Base-by-base conservation (phyloP, 2,113 vertebrate genomes). In the Antigone vipio region DNA sequence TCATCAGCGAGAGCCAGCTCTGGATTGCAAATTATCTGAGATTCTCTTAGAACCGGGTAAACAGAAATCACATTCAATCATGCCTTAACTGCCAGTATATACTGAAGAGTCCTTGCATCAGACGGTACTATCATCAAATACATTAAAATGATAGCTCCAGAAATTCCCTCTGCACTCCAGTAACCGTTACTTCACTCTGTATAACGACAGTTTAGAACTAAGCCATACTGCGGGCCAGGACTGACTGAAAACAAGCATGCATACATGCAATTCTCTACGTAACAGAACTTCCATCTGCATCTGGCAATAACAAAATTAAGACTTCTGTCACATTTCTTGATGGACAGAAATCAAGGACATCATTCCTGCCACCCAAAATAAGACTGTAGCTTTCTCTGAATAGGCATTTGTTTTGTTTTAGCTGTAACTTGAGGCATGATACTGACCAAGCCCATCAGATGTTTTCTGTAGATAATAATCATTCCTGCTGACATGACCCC, bases 11-110 rank as follows among this genome's bases (percentile, higher is more conserved):
- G 64, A 66, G 53, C 35, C 80, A 75, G 40, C 50, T 72, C 50
- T 59, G 62, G 20, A 62, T 8, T 76, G 81, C 11, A 87, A 93
- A 77, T 96, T 96, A 93, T 55, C 87, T 4, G 8, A 56, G 68
- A 71, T 56, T 90, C 71, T 76, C 55, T 45, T 20, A 90, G 69
- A 88, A 85, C 55, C 9, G 29, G 26, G 79, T 88, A 88, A 94
- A 94, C 55, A 94, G 91, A 94, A 95, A 94, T 93, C 87, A 82
- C 56, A 35, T 55, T 88, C 78, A 60, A 72, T 87, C 90, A 87
- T 6, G 69, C 32, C 59, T 85, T 74, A 76, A 91, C 52, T 66
- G 78, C 45, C 62, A 86, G 74, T 64, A 81, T n/a, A 60, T 50
- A 47, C 44, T 60, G 81, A 49, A 64, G 72, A 84, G 24, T 64